phyloP scores from a whole-genome alignment of 2,888 invertebrate species.

The Diabrotica balteata region DNA sequence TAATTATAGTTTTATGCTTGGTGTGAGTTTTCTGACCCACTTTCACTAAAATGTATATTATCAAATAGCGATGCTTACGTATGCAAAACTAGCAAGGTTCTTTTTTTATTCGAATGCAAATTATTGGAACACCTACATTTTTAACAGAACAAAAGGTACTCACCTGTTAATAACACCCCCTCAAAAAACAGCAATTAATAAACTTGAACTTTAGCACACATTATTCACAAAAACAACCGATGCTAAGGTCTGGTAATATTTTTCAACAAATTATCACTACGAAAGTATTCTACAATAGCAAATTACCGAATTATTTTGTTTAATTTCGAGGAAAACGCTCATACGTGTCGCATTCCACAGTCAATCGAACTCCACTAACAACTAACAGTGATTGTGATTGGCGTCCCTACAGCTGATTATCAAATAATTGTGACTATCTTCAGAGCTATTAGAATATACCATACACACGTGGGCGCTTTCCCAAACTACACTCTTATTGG shows the following conservation, averaged over 20 bases:
- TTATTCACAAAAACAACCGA: background rate
- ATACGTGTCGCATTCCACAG: constrained; percentile 37
- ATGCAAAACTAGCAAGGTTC: constrained; percentile 8
- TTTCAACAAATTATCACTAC: background rate
- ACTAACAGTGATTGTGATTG: constrained; percentile 45
- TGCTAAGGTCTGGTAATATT: background rate
- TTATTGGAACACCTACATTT: constrained; percentile 11
- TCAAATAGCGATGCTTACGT: constrained; percentile 23
- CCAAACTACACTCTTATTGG: constrained; percentile 33
- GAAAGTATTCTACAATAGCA: background rate
- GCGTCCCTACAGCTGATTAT: constrained; percentile 48
- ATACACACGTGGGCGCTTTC: constrained; percentile 40
- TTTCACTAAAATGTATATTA: constrained; percentile 29
- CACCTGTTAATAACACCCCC: constrained; percentile 28
- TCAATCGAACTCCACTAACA: constrained; percentile 43
- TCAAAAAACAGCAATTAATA: constrained; percentile 3
- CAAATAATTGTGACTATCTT: constrained; percentile 41
- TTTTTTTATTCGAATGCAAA: background rate
- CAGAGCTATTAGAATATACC: constrained; percentile 26
- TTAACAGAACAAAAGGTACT: constrained; percentile 4
- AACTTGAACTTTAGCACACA: constrained; percentile 11
- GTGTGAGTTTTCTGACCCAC: constrained; percentile 33
- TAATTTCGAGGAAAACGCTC: constrained; percentile 23
- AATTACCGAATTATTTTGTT: constrained; percentile 22
- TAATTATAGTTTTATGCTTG: constrained; percentile 28